Base-by-base conservation (phyloP, 1,140 invertebrate species). In the Globodera rostochiensis region DNA sequence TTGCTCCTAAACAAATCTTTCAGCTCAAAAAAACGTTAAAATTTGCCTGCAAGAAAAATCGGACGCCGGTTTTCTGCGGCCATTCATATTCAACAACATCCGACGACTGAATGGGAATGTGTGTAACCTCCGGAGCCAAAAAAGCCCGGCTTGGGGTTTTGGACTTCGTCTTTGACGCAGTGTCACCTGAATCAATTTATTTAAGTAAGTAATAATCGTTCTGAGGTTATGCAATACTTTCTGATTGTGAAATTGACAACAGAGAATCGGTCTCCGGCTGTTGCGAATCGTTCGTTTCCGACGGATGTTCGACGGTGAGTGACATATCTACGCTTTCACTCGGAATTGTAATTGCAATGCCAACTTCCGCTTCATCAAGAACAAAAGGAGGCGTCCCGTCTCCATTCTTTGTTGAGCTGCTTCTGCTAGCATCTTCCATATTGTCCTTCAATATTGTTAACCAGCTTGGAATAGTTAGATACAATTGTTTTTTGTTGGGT, bases 51-150 rank as follows among this genome's bases (percentile, higher is more conserved):
- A 81, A 47, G 66, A 81, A 81, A 64, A 47, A 84, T 74, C 53
- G 47, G 13, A 81, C 74, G 15, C 83, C 83, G 4, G 74, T 78
- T 71, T 84, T 84, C 13, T 45, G 50, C 1, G 83, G 83, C 83
- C 83, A 84, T 81, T 84, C 83, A 64, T 84, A 84, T 49, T 84
- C 83, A n/a, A 84, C 66, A 25, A 84, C 77, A 60, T 84, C 73
- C 7, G 83, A 71, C 46, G 83, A 66, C n/a, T 74, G 49, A 46
- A 74, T 83, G 46, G 50, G 82, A 19, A 84, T 49, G 50, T 83
- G 81, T 3, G 80, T 77, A 3, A 77, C 74, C 11, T 77, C 74
- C 36, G 74, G 45, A 15, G 74, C 53, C 21, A 77, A 60, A 49
- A 36, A n/a, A 19, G n/a, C 36, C 11, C 74, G 46, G 21, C 36